Evolutionary conservation across 2,797 vertebrate species (phyloP).

Genomic region (Erithacus rubecula): DNA sequence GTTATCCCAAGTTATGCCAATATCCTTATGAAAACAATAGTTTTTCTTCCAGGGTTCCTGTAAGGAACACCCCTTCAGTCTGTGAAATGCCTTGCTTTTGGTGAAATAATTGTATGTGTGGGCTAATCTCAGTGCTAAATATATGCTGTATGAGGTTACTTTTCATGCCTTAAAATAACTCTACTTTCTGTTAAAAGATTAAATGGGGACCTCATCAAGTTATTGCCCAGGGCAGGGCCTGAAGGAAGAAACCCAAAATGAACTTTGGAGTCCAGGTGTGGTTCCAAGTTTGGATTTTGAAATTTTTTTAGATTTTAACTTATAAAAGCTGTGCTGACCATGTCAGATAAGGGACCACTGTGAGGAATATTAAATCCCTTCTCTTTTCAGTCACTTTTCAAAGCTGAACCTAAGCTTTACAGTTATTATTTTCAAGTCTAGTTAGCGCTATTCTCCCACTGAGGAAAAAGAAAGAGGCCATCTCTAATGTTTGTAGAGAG

Average conservation of each 20-base stretch:
- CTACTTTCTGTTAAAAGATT: not conserved
- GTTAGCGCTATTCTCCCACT: not conserved
- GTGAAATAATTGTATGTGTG: not conserved
- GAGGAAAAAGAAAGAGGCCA: not conserved
- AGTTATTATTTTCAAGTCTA: not conserved
- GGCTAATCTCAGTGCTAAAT: not conserved
- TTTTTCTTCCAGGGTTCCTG: not conserved
- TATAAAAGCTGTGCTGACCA: not conserved
- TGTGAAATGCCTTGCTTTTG: not conserved
- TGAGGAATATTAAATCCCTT: not conserved
- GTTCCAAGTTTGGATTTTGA: not conserved
- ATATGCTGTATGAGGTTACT: not conserved
- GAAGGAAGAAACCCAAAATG: not conserved
- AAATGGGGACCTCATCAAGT: not conserved
- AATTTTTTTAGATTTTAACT: not conserved
- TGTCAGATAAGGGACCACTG: not conserved
- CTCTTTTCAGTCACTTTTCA: not conserved
- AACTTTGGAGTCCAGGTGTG: not conserved
- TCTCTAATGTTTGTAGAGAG: not conserved
- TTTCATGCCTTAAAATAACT: not conserved
- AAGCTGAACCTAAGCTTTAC: not conserved
- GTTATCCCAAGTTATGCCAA: not conserved
- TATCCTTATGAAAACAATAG: not conserved
- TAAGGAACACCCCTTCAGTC: not conserved
- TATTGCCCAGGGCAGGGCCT: not conserved